Conservation (phyloP, 2,888 invertebrate species). For the Chloroclysta siterata region DNA sequence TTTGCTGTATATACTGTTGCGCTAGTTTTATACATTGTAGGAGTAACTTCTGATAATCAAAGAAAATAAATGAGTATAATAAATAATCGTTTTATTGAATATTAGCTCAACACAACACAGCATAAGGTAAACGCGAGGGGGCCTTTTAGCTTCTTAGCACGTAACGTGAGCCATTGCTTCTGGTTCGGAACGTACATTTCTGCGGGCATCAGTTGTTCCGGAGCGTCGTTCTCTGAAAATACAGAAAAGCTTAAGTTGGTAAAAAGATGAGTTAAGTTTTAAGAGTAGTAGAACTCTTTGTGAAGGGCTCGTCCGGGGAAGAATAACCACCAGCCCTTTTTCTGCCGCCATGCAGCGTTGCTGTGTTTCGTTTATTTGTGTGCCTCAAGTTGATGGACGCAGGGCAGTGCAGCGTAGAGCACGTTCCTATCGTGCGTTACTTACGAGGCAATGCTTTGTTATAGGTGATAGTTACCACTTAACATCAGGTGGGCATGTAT, state of each 20-base stretch:
- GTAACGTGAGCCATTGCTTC: slow-evolving; percentile 93
- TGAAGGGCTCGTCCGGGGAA: too few relatives aligned
- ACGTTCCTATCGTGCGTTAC: too few relatives aligned
- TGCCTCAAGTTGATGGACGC: too few relatives aligned
- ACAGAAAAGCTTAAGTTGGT: slow-evolving; percentile 3
- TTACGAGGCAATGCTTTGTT: too few relatives aligned
- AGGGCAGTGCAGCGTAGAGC: too few relatives aligned
- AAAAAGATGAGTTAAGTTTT: too few relatives aligned
- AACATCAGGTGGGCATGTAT: too few relatives aligned
- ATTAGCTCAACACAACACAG: slow-evolving; percentile 61
- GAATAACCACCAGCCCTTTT: too few relatives aligned
- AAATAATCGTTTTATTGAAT: slow-evolving; percentile 42
- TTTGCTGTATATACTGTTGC: neutral
- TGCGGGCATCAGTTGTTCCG: slow-evolving; percentile 90
- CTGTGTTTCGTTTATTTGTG: too few relatives aligned
- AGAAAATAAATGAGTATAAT: slow-evolving; percentile 12
- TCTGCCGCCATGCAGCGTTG: too few relatives aligned
- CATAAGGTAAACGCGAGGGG: slow-evolving; percentile 70
- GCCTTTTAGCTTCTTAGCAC: slow-evolving; percentile 83
- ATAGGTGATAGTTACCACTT: too few relatives aligned
- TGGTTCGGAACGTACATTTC: slow-evolving; percentile 97
- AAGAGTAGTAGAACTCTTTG: too few relatives aligned
- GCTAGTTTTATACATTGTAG: neutral
- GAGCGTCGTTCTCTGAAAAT: slow-evolving; percentile 72
- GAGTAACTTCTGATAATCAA: slow-evolving; percentile 1